Evolutionary conservation across 2,797 vertebrate species (phyloP).

Genomic region (Takifugu rubripes): DNA sequence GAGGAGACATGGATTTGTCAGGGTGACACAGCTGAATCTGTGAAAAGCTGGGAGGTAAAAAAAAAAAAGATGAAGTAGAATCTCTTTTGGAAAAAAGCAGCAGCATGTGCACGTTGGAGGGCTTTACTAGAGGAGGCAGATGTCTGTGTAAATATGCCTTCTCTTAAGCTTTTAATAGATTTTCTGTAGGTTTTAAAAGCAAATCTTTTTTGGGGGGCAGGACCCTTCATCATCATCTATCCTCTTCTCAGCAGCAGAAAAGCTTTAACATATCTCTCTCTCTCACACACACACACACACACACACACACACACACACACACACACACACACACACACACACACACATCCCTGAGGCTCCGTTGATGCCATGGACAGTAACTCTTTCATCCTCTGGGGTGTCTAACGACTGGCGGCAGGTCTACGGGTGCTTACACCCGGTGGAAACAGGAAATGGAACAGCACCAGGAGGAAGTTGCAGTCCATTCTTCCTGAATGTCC

Average conservation of each 20-base stretch:
- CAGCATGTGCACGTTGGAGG: conserved; percentile 22
- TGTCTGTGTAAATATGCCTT: conserved; percentile 56
- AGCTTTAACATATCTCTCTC: background rate
- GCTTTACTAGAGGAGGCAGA: conserved; percentile 32
- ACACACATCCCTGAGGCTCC: conserved; percentile 17
- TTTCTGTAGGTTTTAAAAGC: conserved; percentile 58
- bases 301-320: no score
- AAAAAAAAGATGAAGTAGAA: conserved; percentile 5
- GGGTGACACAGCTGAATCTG: conserved; percentile 14
- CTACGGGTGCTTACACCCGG: no score
- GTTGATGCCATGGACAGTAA: conserved; percentile 26
- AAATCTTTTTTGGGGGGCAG: conserved; percentile 16
- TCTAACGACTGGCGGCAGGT: background rate
- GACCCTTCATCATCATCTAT: background rate
- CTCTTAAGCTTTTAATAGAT: conserved; percentile 65
- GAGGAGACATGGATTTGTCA: conserved; percentile 8
- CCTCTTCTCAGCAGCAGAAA: background rate
- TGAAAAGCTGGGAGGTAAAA: conserved; percentile 8
- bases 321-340: no score
- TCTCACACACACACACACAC: no score
- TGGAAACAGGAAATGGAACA: no score
- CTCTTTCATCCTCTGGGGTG: conserved; percentile 12
- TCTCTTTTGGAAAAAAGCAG: conserved; percentile 12
- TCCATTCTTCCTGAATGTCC: no score
- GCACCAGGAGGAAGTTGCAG: no score